A percentile compares a stretch with the other conserved stretches of the same genome.
Evolutionary conservation across 2,113 vertebrate species (phyloP).

Genomic region (Dolichallabes microphthalmus): DNA sequence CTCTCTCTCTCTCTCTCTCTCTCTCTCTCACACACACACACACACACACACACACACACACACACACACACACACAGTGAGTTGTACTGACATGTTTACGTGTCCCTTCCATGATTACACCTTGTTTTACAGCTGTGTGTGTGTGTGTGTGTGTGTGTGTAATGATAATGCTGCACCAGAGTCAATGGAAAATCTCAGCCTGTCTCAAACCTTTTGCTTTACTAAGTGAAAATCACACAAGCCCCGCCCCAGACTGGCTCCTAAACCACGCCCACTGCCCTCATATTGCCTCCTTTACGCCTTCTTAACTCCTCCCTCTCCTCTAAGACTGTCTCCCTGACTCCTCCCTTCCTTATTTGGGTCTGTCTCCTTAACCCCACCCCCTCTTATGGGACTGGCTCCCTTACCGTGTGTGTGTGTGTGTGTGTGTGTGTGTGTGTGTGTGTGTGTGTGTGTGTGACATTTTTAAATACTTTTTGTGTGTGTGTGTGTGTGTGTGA

Average conservation of each 20-base stretch:
- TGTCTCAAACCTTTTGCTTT: conserved; percentile 38
- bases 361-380: too few species aligned
- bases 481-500: conserved; percentile 25
- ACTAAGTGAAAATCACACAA: not conserved
- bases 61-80: conserved; percentile 10
- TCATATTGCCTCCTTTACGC: not conserved
- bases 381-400: too few species aligned
- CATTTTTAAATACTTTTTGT: too few species aligned
- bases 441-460: not conserved
- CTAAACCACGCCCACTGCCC: not conserved
- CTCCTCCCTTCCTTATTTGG: not conserved
- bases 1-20: too few species aligned
- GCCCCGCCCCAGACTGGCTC: not conserved
- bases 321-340: not conserved
- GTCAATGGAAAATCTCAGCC: conserved; percentile 24
- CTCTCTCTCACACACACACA: not conserved
- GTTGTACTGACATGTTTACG: conserved; percentile 21
- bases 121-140: conserved; percentile 23
- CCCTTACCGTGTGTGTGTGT: not conserved
- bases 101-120: conserved; percentile 35
- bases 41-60: conserved; percentile 34
- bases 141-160: conserved; percentile 25
- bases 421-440: not conserved
- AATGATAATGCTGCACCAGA: conserved; percentile 42
- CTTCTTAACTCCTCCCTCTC: not conserved